phyloP scores from a whole-genome alignment of 2,797 vertebrate genomes.

The Thaleichthys pacificus region DNA sequence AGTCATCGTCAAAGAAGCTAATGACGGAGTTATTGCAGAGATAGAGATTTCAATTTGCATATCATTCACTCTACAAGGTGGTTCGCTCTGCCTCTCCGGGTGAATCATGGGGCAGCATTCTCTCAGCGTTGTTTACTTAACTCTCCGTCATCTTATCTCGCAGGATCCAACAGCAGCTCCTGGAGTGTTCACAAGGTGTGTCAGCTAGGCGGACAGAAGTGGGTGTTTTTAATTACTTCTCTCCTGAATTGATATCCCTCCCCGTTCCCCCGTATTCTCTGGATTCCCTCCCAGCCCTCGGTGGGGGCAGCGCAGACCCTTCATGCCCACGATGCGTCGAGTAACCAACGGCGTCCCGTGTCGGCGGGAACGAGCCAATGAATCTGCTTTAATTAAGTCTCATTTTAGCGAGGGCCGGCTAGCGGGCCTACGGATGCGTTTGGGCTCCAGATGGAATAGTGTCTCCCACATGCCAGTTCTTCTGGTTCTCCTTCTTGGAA shows the following conservation, averaged over 20 bases:
- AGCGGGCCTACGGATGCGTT: constrained; percentile 30
- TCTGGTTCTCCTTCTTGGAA: constrained; percentile 34
- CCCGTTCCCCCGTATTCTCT: neutral
- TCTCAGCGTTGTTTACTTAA: constrained; percentile 34
- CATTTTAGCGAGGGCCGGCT: constrained; percentile 31
- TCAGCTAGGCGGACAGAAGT: constrained; percentile 26
- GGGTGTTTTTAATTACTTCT: constrained; percentile 58
- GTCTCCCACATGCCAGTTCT: constrained; percentile 29
- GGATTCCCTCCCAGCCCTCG: neutral
- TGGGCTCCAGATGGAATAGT: constrained; percentile 28
- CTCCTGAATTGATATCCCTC: neutral
- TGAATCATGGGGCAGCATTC: constrained; percentile 16
- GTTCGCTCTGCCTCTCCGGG: constrained; percentile 9
- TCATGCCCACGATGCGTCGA: constrained; percentile 32
- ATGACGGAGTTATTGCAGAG: constrained; percentile 47
- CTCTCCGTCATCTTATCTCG: constrained; percentile 28
- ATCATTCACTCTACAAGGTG: neutral
- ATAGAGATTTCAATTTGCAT: constrained; percentile 48
- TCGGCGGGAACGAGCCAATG: neutral
- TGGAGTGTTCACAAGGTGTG: constrained; percentile 28
- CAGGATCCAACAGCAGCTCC: neutral
- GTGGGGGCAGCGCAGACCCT: constrained; percentile 16
- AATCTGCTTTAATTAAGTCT: constrained; percentile 49
- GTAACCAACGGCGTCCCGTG: neutral
- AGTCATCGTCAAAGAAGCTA: constrained; percentile 46